Base-by-base conservation (phyloP, 2,888 invertebrate genomes). In the Acrocera orbiculus region DNA sequence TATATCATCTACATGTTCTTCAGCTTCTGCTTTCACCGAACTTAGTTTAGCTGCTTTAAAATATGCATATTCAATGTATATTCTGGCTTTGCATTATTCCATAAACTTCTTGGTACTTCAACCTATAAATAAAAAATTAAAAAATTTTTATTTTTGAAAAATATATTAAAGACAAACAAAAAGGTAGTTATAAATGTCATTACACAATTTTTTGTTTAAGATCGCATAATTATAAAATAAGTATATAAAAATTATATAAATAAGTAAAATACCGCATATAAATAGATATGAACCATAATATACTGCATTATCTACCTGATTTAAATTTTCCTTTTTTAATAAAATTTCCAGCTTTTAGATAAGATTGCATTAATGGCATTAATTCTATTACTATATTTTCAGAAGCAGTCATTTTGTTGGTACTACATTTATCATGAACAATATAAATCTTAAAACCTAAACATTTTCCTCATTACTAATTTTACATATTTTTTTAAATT, bases 281-380 rank as follows among this genome's bases (percentile, higher is more conserved):
- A 90, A 76, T 24, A 95, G 64, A 56, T 95, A 95, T 25, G 90
- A 90, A 15, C 93, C 93, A 52, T 99, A 98, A 62, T 96, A 98
- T 43, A 98, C 87, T 4, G 89, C 89, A 61, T 98, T 99, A 56
- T 95, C 95, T 27, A 93, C 81, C 92, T 1, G 93, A 86, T 54
- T 86, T 87, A 4, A 98, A 61, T 63, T 95, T 95, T 20, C 93
- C 92, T 52, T 80, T 76, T 0, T 92, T 76, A 1, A 86, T 87
- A 55, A 98, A 98, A 55, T 98, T 95, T 3, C 98, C 98, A 2
- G 96, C 93, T 63, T 90, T 90, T 37, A 92, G 85, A 57, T 96
- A 98, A 1, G 93, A 95, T 54, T 98, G 98, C 93, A 98, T 93
- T 64, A 98, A 70, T 3, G 98, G 98, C 66, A 98, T 76, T 34